Conservation (phyloP, 2,113 vertebrate genomes). For the Zapus hudsonius region DNA sequence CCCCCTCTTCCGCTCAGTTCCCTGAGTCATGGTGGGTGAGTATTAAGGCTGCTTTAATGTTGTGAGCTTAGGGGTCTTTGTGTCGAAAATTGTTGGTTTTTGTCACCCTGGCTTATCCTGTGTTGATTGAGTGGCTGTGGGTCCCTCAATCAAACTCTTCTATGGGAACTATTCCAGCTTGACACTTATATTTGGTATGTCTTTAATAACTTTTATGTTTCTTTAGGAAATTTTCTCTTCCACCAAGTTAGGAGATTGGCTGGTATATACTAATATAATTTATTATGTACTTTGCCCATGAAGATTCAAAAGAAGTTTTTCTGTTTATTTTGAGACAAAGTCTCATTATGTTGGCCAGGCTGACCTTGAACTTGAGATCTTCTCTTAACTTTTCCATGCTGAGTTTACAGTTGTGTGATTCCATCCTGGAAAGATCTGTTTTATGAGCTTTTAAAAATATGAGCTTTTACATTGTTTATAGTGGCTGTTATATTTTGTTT, state of each 20-base stretch:
- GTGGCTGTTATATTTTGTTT: conserved; percentile 17
- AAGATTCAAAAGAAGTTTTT: background rate
- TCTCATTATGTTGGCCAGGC: too few relatives aligned
- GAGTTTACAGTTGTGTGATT: too few relatives aligned
- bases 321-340: background rate
- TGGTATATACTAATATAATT: background rate
- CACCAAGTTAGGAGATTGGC: background rate
- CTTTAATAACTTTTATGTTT: conserved; percentile 49
- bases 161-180: background rate
- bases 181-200: conserved; percentile 26
- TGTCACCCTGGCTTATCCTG: too few relatives aligned
- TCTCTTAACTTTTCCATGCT: too few relatives aligned
- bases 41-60: too few relatives aligned
- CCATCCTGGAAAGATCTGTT: background rate
- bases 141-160: too few relatives aligned
- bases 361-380: too few relatives aligned
- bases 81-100: too few relatives aligned
- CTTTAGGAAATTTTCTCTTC: background rate
- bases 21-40: too few relatives aligned
- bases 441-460: background rate
- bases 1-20: too few relatives aligned
- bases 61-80: too few relatives aligned
- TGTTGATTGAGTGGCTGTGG: too few relatives aligned
- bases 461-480: background rate
- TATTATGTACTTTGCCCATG: background rate